phyloP scores from a whole-genome alignment of 1,140 invertebrate genomes.

The Elymnias hypermnestra region DNA sequence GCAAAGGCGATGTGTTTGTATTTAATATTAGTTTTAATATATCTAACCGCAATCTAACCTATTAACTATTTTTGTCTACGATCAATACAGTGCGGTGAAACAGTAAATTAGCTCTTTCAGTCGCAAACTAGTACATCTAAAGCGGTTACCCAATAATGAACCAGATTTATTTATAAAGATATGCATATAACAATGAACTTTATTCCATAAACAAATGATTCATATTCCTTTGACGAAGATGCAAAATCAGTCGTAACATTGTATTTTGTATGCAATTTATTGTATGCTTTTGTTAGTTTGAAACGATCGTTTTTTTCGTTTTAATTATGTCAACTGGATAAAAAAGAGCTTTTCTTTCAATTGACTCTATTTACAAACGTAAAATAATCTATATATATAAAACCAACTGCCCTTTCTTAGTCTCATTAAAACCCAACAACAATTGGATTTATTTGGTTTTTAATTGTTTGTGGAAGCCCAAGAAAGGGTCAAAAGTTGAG shows the following conservation, averaged over 20 bases:
- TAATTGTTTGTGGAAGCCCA: no score
- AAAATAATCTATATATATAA: no score
- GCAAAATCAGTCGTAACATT: background rate
- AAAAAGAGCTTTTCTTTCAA: no score
- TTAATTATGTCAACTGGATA: no score
- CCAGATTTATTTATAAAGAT: background rate
- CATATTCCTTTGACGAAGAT: background rate
- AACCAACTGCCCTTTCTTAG: no score
- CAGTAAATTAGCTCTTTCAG: slow-evolving; percentile 17
- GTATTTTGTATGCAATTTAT: slow-evolving; percentile 1
- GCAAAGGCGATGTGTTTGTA: no score
- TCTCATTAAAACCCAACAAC: no score
- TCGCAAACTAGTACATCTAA: slow-evolving; percentile 12
- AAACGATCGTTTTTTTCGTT: no score
- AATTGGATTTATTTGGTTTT: no score
- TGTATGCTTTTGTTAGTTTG: background rate
- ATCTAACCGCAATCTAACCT: slow-evolving; percentile 5
- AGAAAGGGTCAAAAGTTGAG: no score
- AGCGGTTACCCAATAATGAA: slow-evolving; percentile 13
- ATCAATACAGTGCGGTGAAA: slow-evolving; percentile 9
- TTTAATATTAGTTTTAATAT: background rate
- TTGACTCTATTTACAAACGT: no score
- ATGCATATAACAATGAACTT: slow-evolving; percentile 1
- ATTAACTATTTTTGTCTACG: slow-evolving; percentile 2
- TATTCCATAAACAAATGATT: background rate